Percentiles rank a stretch among this genome's conserved stretches.
Conservation (phyloP, 2,888 invertebrate genomes). For the Sinohyriopsis cumingii region DNA sequence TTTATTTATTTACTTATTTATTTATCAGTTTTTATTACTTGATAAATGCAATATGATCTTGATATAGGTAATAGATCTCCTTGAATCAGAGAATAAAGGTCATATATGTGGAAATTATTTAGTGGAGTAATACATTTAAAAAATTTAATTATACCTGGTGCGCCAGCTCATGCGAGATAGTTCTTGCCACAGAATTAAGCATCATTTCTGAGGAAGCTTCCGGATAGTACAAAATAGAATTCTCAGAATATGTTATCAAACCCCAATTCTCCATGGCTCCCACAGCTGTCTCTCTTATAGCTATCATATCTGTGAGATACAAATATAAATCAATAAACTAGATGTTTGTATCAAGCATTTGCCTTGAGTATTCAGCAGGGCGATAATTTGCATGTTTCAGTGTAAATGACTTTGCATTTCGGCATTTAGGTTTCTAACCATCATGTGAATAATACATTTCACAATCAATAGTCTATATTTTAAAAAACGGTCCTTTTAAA, state of each 20-base stretch:
- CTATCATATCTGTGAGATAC: conserved; percentile 78
- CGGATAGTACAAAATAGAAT: conserved; percentile 80
- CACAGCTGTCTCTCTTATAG: conserved; percentile 88
- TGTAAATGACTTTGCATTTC: neutral
- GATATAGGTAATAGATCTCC: no score
- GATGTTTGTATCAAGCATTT: neutral
- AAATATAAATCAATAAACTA: neutral
- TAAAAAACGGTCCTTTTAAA: no score
- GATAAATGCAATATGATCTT: no score
- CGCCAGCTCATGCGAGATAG: conserved; percentile 84
- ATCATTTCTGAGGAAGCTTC: conserved; percentile 73
- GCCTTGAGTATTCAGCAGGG: no score
- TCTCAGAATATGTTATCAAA: conserved; percentile 82
- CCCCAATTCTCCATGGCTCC: conserved; percentile 94
- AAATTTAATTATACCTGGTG: conserved; percentile 73
- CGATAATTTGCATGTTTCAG: neutral
- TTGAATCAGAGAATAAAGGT: neutral
- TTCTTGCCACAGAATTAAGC: conserved; percentile 71
- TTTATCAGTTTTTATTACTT: no score
- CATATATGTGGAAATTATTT: neutral
- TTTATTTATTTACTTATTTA: no score
- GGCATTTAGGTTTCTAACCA: no score
- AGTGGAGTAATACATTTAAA: neutral
- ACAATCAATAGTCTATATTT: no score
- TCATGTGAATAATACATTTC: no score